Conservation (phyloP, 2,797 vertebrate species). For the Menidia menidia region DNA sequence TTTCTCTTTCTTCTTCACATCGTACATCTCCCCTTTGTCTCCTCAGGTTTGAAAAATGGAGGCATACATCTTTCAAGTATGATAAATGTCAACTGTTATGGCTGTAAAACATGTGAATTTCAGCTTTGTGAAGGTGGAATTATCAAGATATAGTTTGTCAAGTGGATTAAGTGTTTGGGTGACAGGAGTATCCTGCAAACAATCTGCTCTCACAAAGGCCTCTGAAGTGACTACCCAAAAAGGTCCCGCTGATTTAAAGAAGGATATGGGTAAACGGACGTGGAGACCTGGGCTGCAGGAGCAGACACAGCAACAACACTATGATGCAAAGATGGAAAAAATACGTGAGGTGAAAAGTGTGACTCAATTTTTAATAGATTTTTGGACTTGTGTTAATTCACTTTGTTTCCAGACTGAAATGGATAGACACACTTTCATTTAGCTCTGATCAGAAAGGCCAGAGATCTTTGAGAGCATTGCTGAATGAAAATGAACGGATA, state of each 20-base stretch:
- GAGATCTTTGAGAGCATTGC: not conserved
- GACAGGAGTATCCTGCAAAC: constrained; percentile 26
- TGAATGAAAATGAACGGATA: not conserved
- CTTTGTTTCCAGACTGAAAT: not conserved
- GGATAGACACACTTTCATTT: not conserved
- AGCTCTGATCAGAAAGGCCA: not conserved
- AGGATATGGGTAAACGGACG: not conserved
- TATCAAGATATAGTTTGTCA: constrained; percentile 22
- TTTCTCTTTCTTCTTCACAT: constrained; percentile 34
- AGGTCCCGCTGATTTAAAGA: constrained; percentile 25
- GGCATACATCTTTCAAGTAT: constrained; percentile 28
- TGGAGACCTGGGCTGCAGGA: not conserved
- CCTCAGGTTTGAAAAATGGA: constrained; percentile 21
- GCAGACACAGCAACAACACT: too few species aligned
- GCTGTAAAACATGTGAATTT: constrained; percentile 14
- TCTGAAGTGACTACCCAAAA: constrained; percentile 35
- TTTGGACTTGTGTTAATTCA: not conserved
- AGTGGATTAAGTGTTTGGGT: constrained; percentile 23
- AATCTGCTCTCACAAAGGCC: not conserved
- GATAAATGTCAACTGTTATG: constrained; percentile 34
- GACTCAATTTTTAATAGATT: too few species aligned
- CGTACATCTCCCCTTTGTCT: constrained; percentile 32
- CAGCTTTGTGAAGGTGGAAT: not conserved
- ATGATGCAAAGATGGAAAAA: not conserved
- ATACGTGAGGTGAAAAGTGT: not conserved